Evolutionary conservation across 2,797 vertebrate species (phyloP).

Genomic region (Xiphorhynchus erythropygius): DNA sequence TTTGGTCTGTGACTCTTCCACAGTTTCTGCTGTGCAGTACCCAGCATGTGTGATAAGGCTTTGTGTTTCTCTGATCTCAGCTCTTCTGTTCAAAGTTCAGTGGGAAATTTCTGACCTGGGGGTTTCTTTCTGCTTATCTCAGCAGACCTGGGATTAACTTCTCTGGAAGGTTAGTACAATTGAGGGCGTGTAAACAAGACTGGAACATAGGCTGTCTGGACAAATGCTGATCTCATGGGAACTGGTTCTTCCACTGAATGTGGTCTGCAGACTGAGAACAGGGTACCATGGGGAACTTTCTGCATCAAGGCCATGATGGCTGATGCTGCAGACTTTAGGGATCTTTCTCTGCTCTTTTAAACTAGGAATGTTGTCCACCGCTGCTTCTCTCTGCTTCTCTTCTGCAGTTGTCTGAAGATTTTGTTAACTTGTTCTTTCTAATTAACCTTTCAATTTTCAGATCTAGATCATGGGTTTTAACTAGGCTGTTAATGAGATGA

Average conservation of each 20-base stretch:
- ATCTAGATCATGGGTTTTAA: background rate
- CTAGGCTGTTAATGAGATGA: background rate
- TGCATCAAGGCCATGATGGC: background rate
- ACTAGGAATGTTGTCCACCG: background rate
- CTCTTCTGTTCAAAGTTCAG: constrained; percentile 1
- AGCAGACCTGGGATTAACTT: background rate
- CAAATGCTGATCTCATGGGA: background rate
- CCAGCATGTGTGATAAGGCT: background rate
- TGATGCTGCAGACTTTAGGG: background rate
- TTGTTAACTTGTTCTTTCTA: background rate
- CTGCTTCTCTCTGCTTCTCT: background rate
- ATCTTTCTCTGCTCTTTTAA: background rate
- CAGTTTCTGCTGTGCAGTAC: background rate
- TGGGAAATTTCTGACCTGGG: background rate
- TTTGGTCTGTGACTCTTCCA: background rate
- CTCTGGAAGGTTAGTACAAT: background rate
- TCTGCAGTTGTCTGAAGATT: background rate
- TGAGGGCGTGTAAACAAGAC: background rate
- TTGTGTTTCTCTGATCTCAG: background rate
- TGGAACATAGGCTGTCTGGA: background rate
- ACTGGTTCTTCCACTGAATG: background rate
- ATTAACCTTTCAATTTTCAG: background rate
- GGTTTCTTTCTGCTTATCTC: background rate
- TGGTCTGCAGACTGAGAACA: background rate
- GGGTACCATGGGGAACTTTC: background rate